Evolutionary conservation across 2,888 invertebrate species (phyloP).

Genomic region (Sinodicranocentrus sp.): DNA sequence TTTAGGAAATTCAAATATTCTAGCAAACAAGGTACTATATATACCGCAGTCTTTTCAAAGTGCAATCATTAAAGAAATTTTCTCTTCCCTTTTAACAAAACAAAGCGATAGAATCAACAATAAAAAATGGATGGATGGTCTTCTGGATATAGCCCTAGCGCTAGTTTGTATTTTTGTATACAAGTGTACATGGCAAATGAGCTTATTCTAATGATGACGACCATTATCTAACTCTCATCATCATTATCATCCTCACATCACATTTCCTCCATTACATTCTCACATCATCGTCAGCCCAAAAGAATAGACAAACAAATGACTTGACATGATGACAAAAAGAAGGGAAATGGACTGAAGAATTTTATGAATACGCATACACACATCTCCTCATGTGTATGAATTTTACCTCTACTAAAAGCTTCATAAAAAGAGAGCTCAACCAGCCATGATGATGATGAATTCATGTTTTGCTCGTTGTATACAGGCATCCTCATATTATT

Average conservation of each 20-base stretch:
- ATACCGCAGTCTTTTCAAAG: no score
- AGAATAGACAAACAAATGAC: constrained; percentile 64
- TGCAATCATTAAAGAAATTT: no score
- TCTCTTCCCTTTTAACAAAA: no score
- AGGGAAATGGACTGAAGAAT: constrained; percentile 73
- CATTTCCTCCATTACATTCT: constrained; percentile 26
- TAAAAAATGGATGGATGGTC: no score
- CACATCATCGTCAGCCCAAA: constrained; percentile 32
- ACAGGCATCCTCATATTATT: constrained; percentile 26
- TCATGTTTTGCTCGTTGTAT: constrained; percentile 7
- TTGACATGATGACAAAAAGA: constrained; percentile 69
- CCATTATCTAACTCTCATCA: constrained; percentile 67
- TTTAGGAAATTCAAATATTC: no score
- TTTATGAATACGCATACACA: constrained; percentile 41
- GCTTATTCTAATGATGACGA: constrained; percentile 66
- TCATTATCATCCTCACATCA: constrained; percentile 60
- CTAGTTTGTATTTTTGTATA: background rate
- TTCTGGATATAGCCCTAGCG: no score
- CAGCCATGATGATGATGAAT: constrained; percentile 61
- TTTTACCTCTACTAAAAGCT: no score
- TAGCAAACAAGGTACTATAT: no score
- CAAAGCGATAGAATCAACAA: no score
- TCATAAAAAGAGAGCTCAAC: constrained; percentile 18
- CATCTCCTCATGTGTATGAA: constrained; percentile 30
- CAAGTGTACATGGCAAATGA: constrained; percentile 44